Percentiles rank a stretch among this genome's conserved stretches.
These are phyloP conservation scores for Distichodus sexfasciatus DNA, from an alignment of 2,797 vertebrate genomes.

Conservation along the genomic window DNA sequence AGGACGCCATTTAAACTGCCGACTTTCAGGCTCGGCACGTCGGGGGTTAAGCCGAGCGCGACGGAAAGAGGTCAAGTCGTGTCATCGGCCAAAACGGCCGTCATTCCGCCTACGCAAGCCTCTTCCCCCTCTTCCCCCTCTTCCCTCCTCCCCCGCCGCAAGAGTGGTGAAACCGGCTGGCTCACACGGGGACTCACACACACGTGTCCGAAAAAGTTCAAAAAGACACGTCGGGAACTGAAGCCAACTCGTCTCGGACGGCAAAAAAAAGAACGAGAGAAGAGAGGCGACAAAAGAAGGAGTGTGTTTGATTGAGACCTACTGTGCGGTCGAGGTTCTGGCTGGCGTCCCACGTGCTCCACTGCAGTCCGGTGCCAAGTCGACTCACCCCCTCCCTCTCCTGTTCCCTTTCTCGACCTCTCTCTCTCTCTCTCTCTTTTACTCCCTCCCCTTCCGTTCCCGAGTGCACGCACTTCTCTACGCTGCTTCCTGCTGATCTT, in stretches of 20 bases:
- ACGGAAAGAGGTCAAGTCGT: constrained; percentile 56
- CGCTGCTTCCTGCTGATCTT: constrained; percentile 79
- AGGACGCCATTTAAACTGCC: background rate
- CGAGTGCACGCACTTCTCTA: constrained; percentile 45
- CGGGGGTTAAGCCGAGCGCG: constrained; percentile 61
- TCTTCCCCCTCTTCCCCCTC: background rate
- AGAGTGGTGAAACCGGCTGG: constrained; percentile 23
- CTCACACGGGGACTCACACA: constrained; percentile 32
- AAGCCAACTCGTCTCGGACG: background rate
- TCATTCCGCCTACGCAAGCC: constrained; percentile 56
- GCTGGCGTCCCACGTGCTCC: constrained; percentile 71
- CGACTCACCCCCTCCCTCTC: constrained; percentile 59
- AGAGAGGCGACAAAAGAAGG: no score
- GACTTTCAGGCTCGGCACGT: background rate
- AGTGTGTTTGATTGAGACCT: constrained; percentile 65
- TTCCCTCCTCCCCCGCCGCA: background rate
- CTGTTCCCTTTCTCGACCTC: constrained; percentile 32
- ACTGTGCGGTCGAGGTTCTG: constrained; percentile 75
- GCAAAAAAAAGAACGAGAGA: constrained; percentile 1
- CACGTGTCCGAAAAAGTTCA: background rate
- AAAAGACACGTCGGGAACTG: background rate
- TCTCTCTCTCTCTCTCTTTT: constrained; percentile 1
- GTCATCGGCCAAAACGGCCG: constrained; percentile 57
- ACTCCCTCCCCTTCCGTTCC: constrained; percentile 64
- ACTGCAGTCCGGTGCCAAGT: constrained; percentile 67